phyloP scores from a whole-genome alignment of 2,113 vertebrate genomes.

The Nibea coibor region DNA sequence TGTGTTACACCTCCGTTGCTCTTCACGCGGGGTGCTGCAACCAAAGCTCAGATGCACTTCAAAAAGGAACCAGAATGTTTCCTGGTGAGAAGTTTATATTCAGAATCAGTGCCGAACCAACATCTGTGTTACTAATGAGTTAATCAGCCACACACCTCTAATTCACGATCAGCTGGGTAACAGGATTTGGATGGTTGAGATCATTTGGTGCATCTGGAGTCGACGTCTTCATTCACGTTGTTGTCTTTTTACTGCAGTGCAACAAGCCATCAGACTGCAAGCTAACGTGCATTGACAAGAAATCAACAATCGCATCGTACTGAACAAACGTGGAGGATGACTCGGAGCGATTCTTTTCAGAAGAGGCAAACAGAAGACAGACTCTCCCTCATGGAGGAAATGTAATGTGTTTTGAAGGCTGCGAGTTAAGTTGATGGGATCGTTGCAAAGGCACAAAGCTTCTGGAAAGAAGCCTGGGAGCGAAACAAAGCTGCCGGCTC shows the following conservation, averaged over 20 bases:
- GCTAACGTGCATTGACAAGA: constrained; percentile 62
- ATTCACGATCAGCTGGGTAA: no score
- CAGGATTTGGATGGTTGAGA: no score
- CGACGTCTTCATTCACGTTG: no score
- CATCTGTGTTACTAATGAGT: no score
- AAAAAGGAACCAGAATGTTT: no score
- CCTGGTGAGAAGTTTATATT: no score
- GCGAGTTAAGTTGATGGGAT: constrained; percentile 49
- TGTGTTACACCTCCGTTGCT: no score
- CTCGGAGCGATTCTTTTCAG: constrained; percentile 9
- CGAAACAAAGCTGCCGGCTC: constrained; percentile 19
- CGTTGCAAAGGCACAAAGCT: constrained; percentile 52
- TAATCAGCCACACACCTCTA: no score
- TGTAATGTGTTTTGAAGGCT: constrained; percentile 61
- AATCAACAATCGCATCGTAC: constrained; percentile 44
- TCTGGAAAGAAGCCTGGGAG: constrained; percentile 34
- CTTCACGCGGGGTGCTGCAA: no score
- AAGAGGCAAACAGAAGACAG: constrained; percentile 29
- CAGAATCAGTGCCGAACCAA: no score
- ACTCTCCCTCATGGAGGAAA: constrained; percentile 10
- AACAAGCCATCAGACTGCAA: constrained; percentile 36
- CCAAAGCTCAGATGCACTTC: no score
- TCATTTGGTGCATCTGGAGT: no score
- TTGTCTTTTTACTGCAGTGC: background rate
- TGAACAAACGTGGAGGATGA: constrained; percentile 26